Evolutionary conservation across 2,797 vertebrate genomes (phyloP).

Genomic region (Notamacropus eugenii): DNA sequence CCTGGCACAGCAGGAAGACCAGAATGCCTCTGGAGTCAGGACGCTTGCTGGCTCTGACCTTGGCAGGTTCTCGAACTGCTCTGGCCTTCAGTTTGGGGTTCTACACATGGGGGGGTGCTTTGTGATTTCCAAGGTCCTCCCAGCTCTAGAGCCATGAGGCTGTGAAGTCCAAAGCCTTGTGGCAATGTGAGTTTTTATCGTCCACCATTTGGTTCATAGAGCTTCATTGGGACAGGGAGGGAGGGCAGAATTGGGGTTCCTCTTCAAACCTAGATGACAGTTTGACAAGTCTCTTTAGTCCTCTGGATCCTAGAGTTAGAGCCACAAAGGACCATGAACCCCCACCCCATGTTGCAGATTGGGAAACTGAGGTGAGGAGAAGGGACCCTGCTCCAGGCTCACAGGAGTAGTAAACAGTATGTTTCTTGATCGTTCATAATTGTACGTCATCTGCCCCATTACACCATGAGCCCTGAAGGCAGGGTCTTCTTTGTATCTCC

Average conservation of each 20-base stretch:
- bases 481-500: not conserved
- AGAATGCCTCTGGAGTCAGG: not conserved
- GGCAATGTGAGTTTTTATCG: not conserved
- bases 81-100: not conserved
- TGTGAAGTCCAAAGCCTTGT: not conserved
- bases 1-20: no score
- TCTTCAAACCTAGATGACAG: not conserved
- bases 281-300: not conserved
- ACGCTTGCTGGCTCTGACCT: not conserved
- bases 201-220: not conserved
- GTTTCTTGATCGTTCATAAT: not conserved
- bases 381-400: not conserved
- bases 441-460: rapidly evolving
- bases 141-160: not conserved
- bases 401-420: not conserved
- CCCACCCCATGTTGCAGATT: not conserved
- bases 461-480: not conserved
- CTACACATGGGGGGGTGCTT: not conserved
- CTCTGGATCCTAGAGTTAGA: not conserved
- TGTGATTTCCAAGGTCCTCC: not conserved
- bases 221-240: not conserved
- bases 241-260: not conserved
- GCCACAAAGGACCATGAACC: no score
- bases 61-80: not conserved
- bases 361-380: not conserved